Conservation (phyloP, 2,113 vertebrate species). For the Cyanoderma ruficeps region DNA sequence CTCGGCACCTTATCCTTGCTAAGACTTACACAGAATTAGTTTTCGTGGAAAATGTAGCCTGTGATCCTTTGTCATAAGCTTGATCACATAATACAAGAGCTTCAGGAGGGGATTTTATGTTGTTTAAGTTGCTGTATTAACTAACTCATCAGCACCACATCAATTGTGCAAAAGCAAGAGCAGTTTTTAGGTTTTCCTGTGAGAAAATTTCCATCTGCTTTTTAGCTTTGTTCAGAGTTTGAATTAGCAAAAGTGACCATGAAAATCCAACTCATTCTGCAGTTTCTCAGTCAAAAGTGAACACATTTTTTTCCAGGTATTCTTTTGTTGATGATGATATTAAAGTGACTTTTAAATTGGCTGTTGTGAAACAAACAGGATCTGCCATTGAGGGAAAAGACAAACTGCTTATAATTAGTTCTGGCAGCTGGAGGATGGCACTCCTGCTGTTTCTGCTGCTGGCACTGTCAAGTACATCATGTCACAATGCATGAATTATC, state of each 20-base stretch:
- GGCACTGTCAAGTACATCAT: slow-evolving; percentile 56
- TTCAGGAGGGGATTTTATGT: background rate
- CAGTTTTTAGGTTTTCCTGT: background rate
- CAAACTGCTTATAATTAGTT: slow-evolving; percentile 67
- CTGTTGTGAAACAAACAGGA: slow-evolving; percentile 49
- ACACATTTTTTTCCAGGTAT: background rate
- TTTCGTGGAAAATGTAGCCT: background rate
- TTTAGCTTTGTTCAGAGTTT: background rate
- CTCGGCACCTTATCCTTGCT: background rate
- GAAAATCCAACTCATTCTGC: background rate
- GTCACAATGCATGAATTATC: slow-evolving; percentile 57
- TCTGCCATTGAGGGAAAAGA: slow-evolving; percentile 31
- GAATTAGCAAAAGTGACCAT: background rate
- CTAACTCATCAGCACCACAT: background rate
- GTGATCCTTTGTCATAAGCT: background rate
- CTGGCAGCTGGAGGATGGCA: slow-evolving; percentile 65
- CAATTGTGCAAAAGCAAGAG: background rate
- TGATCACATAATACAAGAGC: background rate
- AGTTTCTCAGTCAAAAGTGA: background rate
- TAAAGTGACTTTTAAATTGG: slow-evolving; percentile 50
- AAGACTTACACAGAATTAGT: background rate
- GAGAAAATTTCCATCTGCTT: slow-evolving; percentile 1
- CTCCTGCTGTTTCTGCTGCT: slow-evolving; percentile 66
- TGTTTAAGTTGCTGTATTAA: background rate
- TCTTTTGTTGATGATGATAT: slow-evolving; percentile 35